Percentiles rank a stretch among this genome's conserved stretches.
phyloP scores from a whole-genome alignment of 2,113 vertebrate genomes.

The Atrichornis clamosus region DNA sequence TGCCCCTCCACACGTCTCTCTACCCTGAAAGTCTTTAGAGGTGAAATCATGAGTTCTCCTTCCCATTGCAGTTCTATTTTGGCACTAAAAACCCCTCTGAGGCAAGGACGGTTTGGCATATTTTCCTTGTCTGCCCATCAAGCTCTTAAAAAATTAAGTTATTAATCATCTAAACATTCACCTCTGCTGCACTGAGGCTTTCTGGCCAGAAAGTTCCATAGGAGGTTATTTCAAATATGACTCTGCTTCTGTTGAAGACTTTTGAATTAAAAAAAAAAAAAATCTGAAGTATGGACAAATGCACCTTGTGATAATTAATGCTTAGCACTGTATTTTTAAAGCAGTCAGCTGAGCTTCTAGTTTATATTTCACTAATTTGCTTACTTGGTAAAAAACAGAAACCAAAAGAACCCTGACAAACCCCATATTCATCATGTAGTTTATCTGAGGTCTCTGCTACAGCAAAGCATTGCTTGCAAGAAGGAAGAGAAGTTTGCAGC shows the following conservation, averaged over 20 bases:
- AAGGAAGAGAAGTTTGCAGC: background rate
- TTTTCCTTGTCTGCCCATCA: background rate
- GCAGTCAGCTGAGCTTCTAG: background rate
- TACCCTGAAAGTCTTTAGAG: background rate
- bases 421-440: background rate
- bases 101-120: background rate
- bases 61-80: background rate
- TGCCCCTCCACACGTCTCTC: background rate
- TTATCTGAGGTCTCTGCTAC: background rate
- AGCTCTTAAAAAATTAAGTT: slow-evolving; percentile 56
- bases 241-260: background rate
- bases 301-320: background rate
- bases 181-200: background rate
- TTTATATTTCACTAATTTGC: background rate
- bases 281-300: background rate
- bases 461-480: background rate
- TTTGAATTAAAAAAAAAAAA: background rate
- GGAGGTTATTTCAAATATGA: slow-evolving; percentile 10
- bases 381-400: background rate
- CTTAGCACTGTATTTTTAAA: background rate
- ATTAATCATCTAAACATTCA: slow-evolving; percentile 30
- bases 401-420: background rate
- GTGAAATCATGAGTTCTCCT: slow-evolving; percentile 4
- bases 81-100: background rate
- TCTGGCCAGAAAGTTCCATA: background rate